Evolutionary conservation across 1,140 invertebrate genomes (phyloP).

Genomic region (Leucophenga varia): DNA sequence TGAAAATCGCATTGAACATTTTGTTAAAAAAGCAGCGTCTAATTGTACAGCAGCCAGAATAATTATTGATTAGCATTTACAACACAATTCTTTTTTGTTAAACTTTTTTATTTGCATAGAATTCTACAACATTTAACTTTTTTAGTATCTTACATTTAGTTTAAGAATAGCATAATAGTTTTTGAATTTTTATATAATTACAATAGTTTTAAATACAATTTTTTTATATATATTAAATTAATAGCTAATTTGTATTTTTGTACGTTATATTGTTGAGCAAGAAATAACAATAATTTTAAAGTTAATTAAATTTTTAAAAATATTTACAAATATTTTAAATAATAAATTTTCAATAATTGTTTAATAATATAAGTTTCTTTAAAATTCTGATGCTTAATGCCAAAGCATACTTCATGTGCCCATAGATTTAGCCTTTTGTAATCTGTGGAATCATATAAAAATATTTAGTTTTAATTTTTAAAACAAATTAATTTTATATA

Average conservation of each 20-base stretch:
- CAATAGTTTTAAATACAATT: too few relatives aligned
- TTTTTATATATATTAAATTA: too few relatives aligned
- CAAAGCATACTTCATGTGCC: slow-evolving; percentile 43
- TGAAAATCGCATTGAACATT: slow-evolving; percentile 73
- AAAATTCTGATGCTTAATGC: too few relatives aligned
- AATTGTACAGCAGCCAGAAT: slow-evolving; percentile 17
- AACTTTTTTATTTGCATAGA: slow-evolving; percentile 16
- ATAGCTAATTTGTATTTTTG: too few relatives aligned
- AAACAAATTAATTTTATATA: not conserved
- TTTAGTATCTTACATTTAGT: slow-evolving; percentile 24
- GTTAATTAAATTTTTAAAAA: not conserved
- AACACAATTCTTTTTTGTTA: not conserved
- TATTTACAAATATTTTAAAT: slow-evolving; percentile 8
- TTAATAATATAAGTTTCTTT: slow-evolving; percentile 8
- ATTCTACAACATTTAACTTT: slow-evolving; percentile 31
- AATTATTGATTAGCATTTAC: too few relatives aligned
- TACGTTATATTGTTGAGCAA: too few relatives aligned
- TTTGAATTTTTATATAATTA: slow-evolving; percentile 23
- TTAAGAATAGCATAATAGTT: slow-evolving; percentile 31
- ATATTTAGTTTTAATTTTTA: not conserved
- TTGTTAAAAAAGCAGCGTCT: slow-evolving; percentile 64
- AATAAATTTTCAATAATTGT: slow-evolving; percentile 9
- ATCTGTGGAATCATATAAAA: slow-evolving; percentile 14
- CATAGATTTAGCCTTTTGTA: slow-evolving; percentile 53
- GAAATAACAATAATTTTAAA: too few relatives aligned